Percentiles rank a stretch among this genome's conserved stretches.
Evolutionary conservation across 2,113 vertebrate species (phyloP).

Genomic region (Daphoenositta chrysoptera): DNA sequence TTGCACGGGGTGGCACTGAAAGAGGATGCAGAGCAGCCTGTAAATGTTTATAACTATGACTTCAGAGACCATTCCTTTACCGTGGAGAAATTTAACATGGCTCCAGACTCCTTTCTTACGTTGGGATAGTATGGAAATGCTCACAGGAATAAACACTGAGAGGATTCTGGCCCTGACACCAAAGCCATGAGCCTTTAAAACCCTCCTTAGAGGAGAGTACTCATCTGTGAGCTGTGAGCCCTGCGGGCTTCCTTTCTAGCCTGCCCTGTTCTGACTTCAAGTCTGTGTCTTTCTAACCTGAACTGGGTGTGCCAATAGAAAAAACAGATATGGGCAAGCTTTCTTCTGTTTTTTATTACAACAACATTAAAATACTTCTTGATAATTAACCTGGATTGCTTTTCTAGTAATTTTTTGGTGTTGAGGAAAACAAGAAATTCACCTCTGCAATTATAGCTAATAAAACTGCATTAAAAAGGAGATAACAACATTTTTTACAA

Average conservation of each 20-base stretch:
- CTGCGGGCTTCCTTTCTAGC: background rate
- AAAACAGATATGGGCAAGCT: background rate
- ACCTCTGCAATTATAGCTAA: background rate
- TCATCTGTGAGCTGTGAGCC: background rate
- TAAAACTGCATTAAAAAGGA: background rate
- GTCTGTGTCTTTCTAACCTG: background rate
- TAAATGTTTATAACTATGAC: background rate
- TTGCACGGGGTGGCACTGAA: background rate
- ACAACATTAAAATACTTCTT: background rate
- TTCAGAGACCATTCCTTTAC: background rate
- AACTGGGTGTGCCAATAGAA: background rate
- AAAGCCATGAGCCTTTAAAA: background rate
- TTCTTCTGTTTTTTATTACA: background rate
- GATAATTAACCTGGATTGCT: background rate
- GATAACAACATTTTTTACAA: background rate
- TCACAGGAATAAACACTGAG: background rate
- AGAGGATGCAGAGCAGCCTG: fast-evolving
- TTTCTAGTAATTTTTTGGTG: background rate
- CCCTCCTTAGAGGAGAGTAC: background rate
- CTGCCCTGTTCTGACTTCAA: background rate
- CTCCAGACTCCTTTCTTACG: background rate
- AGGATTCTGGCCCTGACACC: background rate
- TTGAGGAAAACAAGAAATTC: background rate
- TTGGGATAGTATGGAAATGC: background rate
- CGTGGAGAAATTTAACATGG: background rate